These are phyloP conservation scores for Sebastes schlegelii DNA, from an alignment of 2,113 vertebrate species.

Conservation along the genomic window DNA sequence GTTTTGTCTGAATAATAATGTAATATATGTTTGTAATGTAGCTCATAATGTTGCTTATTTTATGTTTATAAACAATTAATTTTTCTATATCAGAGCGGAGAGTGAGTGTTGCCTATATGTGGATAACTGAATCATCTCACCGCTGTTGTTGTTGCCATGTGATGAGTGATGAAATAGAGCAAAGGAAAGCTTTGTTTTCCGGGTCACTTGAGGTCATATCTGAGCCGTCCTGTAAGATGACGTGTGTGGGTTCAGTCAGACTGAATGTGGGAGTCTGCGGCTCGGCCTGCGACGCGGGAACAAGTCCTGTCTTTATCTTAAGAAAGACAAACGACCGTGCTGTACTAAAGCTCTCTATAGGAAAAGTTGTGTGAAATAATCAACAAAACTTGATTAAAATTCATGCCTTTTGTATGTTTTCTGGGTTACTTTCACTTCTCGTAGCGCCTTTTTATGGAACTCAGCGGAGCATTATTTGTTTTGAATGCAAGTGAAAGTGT, in stretches of 20 bases:
- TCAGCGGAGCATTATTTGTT: constrained; percentile 19
- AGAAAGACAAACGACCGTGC: constrained; percentile 61
- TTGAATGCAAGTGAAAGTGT: constrained; percentile 23
- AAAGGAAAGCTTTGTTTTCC: constrained; percentile 61
- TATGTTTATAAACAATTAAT: constrained; percentile 23
- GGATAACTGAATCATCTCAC: constrained; percentile 21
- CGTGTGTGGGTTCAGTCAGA: constrained; percentile 57
- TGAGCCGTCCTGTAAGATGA: constrained; percentile 46
- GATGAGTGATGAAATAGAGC: constrained; percentile 37
- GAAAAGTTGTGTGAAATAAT: constrained; percentile 33
- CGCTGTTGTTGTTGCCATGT: constrained; percentile 31
- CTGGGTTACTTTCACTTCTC: constrained; percentile 26
- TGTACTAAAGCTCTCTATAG: constrained; percentile 39
- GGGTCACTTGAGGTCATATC: constrained; percentile 57
- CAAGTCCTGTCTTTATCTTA: constrained; percentile 67
- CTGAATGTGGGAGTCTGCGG: constrained; percentile 62
- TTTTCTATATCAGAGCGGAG: not conserved
- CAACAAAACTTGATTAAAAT: constrained; percentile 53
- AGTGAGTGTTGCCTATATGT: constrained; percentile 1
- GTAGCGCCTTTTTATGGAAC: not conserved
- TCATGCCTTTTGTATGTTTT: constrained; percentile 41
- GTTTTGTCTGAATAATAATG: constrained; percentile 16
- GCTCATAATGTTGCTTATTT: constrained; percentile 10
- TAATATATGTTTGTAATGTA: constrained; percentile 4
- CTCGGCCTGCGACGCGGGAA: constrained; percentile 34